Base-by-base conservation (phyloP, 2,113 vertebrate species). In the Phodopus roborovskii region DNA sequence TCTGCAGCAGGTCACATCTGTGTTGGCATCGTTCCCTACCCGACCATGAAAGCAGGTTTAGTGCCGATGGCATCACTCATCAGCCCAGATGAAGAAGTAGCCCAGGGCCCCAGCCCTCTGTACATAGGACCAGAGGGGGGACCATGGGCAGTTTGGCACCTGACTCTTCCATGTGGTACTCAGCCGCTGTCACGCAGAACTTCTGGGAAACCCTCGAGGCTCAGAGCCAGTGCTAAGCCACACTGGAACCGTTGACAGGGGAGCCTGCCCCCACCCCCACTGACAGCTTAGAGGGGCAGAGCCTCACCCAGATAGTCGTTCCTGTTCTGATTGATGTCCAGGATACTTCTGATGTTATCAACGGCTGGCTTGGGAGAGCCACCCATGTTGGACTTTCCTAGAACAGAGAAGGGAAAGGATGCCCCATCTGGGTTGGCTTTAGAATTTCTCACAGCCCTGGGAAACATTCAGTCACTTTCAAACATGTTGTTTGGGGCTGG, bases 311-410 rank as follows among this genome's bases (percentile, higher is more conserved):
- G 97, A 86, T 98, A 97, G 28, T 98, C 98, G 3, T 98, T 98
- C 0, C 98, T 89, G 19, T 95, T 87, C 0, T 1, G 1, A 1
- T 56, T 82, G 93, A 99, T 99, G 28, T 98, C 97, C 73, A 99
- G 84, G 10, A 98, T 16, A 1, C 91, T 58, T 20, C 98, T 97
- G 96, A 99, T 99, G 6, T 13, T 64, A 7, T 12, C 22, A 26
- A 99, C 88, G 1, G 97, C 97, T 15, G 0, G 12, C 86, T 94
- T 94, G 88, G 98, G 98, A 17, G 97, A 97, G 2, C 15, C 89
- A 5, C 99, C 99, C 88, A 98, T 98, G 82, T 99, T 99, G 86
- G 98, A 98, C 94, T 98, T 98, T 16, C 99, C 99, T 99, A 74
- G 75, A 86, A 93, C 1, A 86, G 22, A 45, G 91, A 96, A 1